These are phyloP conservation scores for Cotesia congregata DNA, from an alignment of 2,888 invertebrate species.

Conservation along the genomic window DNA sequence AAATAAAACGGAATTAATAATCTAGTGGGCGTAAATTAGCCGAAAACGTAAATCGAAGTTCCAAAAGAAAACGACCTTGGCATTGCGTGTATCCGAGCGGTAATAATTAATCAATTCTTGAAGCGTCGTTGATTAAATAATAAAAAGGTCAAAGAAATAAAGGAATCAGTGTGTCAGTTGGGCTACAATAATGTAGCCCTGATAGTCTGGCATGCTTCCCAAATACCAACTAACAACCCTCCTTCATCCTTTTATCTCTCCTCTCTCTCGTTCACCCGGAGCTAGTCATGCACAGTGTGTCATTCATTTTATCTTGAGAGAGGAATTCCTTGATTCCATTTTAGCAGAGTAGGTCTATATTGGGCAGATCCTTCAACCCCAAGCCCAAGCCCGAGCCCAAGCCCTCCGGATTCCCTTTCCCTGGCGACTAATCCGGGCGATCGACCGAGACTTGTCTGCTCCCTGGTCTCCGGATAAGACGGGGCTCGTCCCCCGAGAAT, in stretches of 20 bases:
- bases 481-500: not conserved
- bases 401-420: conserved; percentile 20
- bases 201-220: conserved; percentile 41
- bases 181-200: conserved; percentile 26
- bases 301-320: conserved; percentile 9
- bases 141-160: not conserved
- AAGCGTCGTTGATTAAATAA: not conserved
- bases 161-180: conserved; percentile 34
- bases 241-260: not conserved
- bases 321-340: not conserved
- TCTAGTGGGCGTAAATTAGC: no score
- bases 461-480: not conserved
- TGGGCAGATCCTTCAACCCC: not conserved
- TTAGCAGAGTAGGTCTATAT: not conserved
- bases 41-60: no score
- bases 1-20: no score
- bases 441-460: conserved; percentile 28
- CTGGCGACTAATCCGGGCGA: conserved; percentile 22
- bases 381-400: not conserved
- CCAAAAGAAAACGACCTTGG: conserved; percentile 51
- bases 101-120: conserved; percentile 15
- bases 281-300: not conserved
- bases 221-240: not conserved
- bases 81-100: conserved; percentile 49
- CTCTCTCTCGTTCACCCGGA: not conserved